Evolutionary conservation across 2,113 vertebrate genomes (phyloP).

Genomic region (Carollia perspicillata): DNA sequence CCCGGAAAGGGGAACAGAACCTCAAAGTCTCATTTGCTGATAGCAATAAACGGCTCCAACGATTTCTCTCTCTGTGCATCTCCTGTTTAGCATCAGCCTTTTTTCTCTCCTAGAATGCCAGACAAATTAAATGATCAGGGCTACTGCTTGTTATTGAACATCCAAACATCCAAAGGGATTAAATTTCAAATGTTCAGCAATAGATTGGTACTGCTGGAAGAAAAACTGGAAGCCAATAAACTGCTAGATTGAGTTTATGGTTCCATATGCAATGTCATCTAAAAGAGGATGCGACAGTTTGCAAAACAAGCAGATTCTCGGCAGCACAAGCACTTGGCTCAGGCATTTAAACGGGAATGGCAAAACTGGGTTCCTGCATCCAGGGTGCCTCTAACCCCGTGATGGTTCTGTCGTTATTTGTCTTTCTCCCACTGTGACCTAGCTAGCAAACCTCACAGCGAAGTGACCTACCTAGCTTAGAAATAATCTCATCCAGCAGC

Average conservation of each 20-base stretch:
- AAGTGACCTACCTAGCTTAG: background rate
- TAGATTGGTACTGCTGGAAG: slow-evolving; percentile 47
- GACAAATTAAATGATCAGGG: slow-evolving; percentile 68
- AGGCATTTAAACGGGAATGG: background rate
- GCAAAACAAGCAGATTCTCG: slow-evolving; percentile 20
- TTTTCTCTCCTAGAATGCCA: background rate
- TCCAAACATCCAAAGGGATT: slow-evolving; percentile 58
- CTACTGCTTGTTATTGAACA: slow-evolving; percentile 56
- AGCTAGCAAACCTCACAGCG: background rate
- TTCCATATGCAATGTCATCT: slow-evolving; percentile 48
- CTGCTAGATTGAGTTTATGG: slow-evolving; percentile 49
- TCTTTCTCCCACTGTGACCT: background rate
- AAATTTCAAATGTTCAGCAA: slow-evolving; percentile 61
- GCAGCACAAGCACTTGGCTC: slow-evolving; percentile 3
- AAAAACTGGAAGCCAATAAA: slow-evolving; percentile 57
- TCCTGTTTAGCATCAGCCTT: slow-evolving; percentile 42
- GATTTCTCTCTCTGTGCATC: background rate
- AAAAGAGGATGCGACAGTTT: background rate
- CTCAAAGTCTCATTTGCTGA: slow-evolving; percentile 8
- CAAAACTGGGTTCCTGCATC: background rate
- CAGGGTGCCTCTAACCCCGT: background rate
- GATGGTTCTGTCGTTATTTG: accelerated
- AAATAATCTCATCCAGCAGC: background rate
- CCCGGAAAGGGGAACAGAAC: background rate
- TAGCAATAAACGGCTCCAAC: background rate